phyloP scores from a whole-genome alignment of 2,113 vertebrate genomes.

The Paradoxurus hermaphroditus region DNA sequence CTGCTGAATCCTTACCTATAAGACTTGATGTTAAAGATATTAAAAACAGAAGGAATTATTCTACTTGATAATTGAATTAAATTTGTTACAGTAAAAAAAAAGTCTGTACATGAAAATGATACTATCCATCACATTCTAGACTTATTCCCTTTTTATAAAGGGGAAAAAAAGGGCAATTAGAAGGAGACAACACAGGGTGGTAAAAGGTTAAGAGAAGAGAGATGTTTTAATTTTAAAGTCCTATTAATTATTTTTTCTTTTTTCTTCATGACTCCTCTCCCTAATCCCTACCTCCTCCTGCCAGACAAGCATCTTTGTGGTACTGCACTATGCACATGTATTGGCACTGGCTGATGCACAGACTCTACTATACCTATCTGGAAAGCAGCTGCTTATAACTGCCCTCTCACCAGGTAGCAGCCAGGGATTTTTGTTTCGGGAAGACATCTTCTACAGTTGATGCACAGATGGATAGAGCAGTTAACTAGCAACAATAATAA shows the following conservation, averaged over 20 bases:
- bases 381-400: slow-evolving; percentile 62
- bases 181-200: background rate
- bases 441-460: background rate
- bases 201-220: background rate
- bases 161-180: background rate
- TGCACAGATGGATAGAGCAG: slow-evolving; percentile 69
- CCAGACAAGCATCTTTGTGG: background rate
- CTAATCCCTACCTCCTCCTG: background rate
- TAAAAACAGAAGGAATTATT: background rate
- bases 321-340: background rate
- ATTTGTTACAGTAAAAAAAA: background rate
- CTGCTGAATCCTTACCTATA: background rate
- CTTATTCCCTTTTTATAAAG: background rate
- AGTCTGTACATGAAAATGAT: background rate
- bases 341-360: background rate
- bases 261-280: background rate
- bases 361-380: background rate
- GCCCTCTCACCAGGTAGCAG: background rate
- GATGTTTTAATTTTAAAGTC: slow-evolving; percentile 1
- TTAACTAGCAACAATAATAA: slow-evolving; percentile 46
- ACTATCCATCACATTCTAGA: background rate
- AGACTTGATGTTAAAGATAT: background rate
- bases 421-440: slow-evolving; percentile 44
- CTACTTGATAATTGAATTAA: background rate
- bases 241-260: slow-evolving; percentile 66